phyloP scores from a whole-genome alignment of 2,888 invertebrate genomes.

The Drosophila kuntzei region DNA sequence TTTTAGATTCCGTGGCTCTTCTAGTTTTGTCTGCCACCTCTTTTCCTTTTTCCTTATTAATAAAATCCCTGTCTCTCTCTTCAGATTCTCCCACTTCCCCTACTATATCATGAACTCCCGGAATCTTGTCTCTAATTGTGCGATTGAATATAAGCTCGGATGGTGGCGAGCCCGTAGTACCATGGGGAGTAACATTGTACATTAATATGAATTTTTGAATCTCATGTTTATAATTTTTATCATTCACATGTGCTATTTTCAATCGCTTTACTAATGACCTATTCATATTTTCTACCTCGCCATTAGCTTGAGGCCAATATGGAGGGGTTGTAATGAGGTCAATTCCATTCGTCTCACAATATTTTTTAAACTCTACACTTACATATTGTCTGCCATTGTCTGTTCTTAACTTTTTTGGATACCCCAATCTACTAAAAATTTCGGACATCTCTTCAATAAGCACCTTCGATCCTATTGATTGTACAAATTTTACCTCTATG shows the following conservation, averaged over 20 bases:
- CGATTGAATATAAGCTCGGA: constrained; percentile 18
- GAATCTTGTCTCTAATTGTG: no score
- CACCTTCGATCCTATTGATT: no score
- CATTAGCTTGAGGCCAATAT: constrained; percentile 24
- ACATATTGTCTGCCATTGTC: not conserved
- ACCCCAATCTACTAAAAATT: constrained; percentile 5
- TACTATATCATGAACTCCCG: no score
- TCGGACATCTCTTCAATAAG: not conserved
- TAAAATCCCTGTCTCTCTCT: no score
- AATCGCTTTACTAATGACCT: constrained; percentile 22
- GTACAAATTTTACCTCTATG: constrained; percentile 12
- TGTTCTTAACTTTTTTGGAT: constrained; percentile 5
- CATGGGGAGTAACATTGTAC: not conserved
- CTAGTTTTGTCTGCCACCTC: no score
- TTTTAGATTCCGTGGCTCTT: no score
- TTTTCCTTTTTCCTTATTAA: no score
- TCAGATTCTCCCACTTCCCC: no score
- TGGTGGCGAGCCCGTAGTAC: not conserved
- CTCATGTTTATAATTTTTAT: constrained; percentile 1
- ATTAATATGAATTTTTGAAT: not conserved
- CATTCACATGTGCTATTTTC: constrained; percentile 10
- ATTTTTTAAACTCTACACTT: not conserved
- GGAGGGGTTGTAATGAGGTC: constrained; percentile 2
- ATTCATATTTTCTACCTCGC: constrained; percentile 27
- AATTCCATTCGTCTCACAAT: not conserved